Base-by-base conservation (phyloP, 1,140 invertebrate species). In the Zaprionus gabonicus region DNA sequence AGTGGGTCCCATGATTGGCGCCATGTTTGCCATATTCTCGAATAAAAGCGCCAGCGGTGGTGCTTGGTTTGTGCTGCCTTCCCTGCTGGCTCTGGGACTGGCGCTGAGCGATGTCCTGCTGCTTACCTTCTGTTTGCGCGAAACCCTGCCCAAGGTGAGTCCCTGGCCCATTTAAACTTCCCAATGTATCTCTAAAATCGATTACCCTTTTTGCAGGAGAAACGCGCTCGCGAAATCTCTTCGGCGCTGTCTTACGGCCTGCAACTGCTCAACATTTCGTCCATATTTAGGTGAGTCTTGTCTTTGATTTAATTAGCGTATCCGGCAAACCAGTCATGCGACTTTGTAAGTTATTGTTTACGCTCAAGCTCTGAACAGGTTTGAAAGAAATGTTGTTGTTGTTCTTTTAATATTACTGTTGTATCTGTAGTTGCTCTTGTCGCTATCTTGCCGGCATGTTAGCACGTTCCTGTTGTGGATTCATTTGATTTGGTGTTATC, bases 1-100 rank as follows among this genome's bases (percentile, higher is more conserved):
- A 76, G 93, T 99, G 74, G 99, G 99, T 0, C 99, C 99, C 25
- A 94, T 98, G 86, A 98, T 99, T 85, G 99, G 99, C 20, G 99
- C 98, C 10, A 93, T 96, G 82, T 99, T 99, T 94, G 96, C 98
- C 2, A 94, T 95, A 78, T 96, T 95, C 93, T 95, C 96, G 1
- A 94, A 93, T 92, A 94, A 91, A 93, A 91, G 93, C 58, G 73
- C 80, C 2, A 93, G 94, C 46, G 95, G 94, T 31, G 95, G 94
- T 31, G 92, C 95, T 9, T 98, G 98, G 96, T 98, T 96, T 81
- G 93, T 96, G 51, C 93, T 95, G 49, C 98, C 98, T 44, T 99
- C 99, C 0, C 76, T 97, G 4, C 97, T 98, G 93, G 98, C 98
- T 1, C 94, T 99, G 23, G 87, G 94, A 25, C 94, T 99, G 17